Evolutionary conservation across 2,888 invertebrate genomes (phyloP), one percentile per base, ranked within the genome.

Genomic region (Pyrochroa serraticornis): DNA sequence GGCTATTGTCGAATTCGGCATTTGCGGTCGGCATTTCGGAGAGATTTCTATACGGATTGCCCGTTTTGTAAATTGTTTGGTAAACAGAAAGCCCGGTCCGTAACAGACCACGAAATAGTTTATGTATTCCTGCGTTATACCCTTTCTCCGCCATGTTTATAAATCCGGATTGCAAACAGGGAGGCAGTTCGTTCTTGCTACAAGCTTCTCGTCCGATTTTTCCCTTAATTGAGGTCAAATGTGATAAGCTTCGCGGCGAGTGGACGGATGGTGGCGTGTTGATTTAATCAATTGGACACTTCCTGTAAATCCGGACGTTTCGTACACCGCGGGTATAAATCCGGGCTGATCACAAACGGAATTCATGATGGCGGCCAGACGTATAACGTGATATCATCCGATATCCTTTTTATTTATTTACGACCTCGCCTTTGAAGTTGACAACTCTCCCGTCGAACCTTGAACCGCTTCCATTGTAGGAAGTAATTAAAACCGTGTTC

Each of bases 351-450:
- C 38, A 44, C 52, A 52, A 52, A 52, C 22, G 38, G 52, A 52
- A 52, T 52, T 38, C 31, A 44, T 52, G 52, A 52, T 52, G 38
- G 52, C 22, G 22, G 22, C 22, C 22, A 33, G 52, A 37, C 37
- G 43, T 30, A 32, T 13, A 34, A 45, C 34, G 38, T 44, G 52
- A 52, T 52, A 52, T 37, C 52, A 52, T 52, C 52, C 38, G 39
- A 52, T 44, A 45, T 50, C 53, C 53, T 35, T 53, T 53, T 53
- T 53, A 53, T 46, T 53, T 53, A 53, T 53, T 53, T 53, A 53
- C 46, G 41, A 41, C 37, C 38, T 13, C 9, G 39, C 30, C 53
- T 53, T 46, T 53, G 46, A 53, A 46, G 53, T 41, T 46, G 22
- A 7, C 41, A 13, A 53, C 46, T 46, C 7, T 30, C 46, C 22